Evolutionary conservation across 2,797 vertebrate species (phyloP).

Genomic region (Liasis olivaceus): DNA sequence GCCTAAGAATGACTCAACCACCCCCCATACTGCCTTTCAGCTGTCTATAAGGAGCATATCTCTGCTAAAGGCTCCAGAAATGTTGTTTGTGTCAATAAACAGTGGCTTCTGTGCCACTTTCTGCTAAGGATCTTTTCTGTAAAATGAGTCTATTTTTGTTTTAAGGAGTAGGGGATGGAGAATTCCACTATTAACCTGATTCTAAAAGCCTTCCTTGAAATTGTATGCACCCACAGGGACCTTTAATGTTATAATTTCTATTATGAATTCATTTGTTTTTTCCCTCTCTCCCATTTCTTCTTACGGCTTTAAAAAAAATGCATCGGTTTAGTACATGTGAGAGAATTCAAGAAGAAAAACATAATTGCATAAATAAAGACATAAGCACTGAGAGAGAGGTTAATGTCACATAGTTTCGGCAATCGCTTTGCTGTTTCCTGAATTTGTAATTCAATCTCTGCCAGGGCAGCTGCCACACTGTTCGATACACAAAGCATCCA

Average conservation of each 20-base stretch:
- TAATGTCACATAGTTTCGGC: conserved; percentile 70
- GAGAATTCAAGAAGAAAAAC: conserved; percentile 62
- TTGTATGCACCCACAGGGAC: accelerated
- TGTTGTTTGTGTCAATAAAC: background rate
- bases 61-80: no score
- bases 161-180: background rate
- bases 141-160: background rate
- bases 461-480: conserved; percentile 29
- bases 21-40: background rate
- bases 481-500: conserved; percentile 51
- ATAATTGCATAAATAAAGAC: conserved; percentile 76
- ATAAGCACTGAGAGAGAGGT: conserved; percentile 72
- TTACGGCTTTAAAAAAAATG: conserved; percentile 46
- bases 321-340: conserved; percentile 50
- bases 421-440: conserved; percentile 65
- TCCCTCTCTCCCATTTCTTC: background rate
- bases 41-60: background rate
- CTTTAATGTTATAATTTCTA: background rate
- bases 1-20: background rate
- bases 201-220: background rate
- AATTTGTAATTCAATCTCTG: conserved; percentile 63
- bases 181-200: background rate
- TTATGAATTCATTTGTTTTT: background rate
- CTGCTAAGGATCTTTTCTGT: no score
- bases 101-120: background rate